Conservation (phyloP, 2,888 invertebrate species). For the Hetaerina titia region DNA sequence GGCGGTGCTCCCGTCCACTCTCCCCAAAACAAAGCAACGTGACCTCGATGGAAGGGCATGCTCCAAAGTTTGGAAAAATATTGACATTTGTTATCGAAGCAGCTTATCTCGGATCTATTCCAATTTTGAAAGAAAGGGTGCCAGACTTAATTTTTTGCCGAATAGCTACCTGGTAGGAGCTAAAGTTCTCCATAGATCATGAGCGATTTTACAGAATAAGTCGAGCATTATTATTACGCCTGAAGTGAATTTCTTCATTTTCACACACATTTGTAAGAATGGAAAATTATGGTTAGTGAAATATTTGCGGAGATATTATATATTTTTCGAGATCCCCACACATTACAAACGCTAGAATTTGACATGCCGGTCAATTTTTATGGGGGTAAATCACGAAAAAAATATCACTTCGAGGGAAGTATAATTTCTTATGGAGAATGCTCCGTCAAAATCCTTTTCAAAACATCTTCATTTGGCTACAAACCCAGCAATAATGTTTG, state of each 20-base stretch:
- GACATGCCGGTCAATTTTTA: too few species aligned
- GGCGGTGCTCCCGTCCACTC: background rate
- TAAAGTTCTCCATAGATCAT: background rate
- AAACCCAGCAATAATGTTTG: too few species aligned
- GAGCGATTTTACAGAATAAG: background rate
- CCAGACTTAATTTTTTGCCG: background rate
- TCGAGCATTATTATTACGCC: background rate
- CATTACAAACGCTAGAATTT: too few species aligned
- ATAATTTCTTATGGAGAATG: background rate
- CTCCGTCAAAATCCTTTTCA: background rate
- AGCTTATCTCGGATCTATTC: background rate
- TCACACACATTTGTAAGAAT: background rate
- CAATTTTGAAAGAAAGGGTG: background rate
- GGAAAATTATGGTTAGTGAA: background rate
- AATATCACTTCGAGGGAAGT: too few species aligned
- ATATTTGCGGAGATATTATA: background rate
- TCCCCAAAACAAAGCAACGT: constrained; percentile 15
- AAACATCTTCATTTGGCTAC: background rate
- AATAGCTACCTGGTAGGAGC: background rate
- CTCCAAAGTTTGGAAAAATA: background rate
- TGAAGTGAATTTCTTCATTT: background rate
- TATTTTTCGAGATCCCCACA: too few species aligned
- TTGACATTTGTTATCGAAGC: background rate
- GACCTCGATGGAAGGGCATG: constrained; percentile 9
- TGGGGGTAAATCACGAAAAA: too few species aligned